phyloP scores from a whole-genome alignment of 2,797 vertebrate species.

The Urophycis tenuis region DNA sequence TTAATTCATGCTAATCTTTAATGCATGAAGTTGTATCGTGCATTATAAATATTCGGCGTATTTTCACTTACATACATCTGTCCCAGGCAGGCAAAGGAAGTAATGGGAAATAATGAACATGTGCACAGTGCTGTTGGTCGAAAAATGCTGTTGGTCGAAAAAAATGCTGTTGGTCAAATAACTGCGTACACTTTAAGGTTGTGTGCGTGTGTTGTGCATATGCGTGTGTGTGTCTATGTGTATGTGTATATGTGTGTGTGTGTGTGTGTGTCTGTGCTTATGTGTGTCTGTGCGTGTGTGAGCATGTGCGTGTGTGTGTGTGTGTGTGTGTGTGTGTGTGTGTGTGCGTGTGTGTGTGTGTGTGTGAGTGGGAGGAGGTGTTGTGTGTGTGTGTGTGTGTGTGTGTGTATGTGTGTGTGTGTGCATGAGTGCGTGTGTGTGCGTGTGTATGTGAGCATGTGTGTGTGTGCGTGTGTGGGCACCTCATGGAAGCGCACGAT shows the following conservation, averaged over 20 bases:
- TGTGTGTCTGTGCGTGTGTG: not conserved
- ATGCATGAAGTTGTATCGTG: not conserved
- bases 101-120: not conserved
- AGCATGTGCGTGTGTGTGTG: not conserved
- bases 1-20: not conserved
- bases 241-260: not conserved
- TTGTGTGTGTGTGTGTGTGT: not conserved
- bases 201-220: not conserved
- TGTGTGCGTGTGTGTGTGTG: not conserved
- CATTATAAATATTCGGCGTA: not conserved
- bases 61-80: conserved; percentile 76
- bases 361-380: not conserved
- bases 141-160: not conserved
- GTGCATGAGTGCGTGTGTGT: not conserved
- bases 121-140: not conserved
- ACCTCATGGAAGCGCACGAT: conserved; percentile 74
- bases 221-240: not conserved
- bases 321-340: not conserved
- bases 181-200: too few relatives aligned
- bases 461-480: not conserved
- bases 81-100: conserved; percentile 48
- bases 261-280: not conserved
- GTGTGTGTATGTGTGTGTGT: not conserved
- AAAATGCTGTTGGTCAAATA: not conserved
- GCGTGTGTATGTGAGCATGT: not conserved